phyloP scores from a whole-genome alignment of 2,113 vertebrate species.

The Megaptera novaeangliae region DNA sequence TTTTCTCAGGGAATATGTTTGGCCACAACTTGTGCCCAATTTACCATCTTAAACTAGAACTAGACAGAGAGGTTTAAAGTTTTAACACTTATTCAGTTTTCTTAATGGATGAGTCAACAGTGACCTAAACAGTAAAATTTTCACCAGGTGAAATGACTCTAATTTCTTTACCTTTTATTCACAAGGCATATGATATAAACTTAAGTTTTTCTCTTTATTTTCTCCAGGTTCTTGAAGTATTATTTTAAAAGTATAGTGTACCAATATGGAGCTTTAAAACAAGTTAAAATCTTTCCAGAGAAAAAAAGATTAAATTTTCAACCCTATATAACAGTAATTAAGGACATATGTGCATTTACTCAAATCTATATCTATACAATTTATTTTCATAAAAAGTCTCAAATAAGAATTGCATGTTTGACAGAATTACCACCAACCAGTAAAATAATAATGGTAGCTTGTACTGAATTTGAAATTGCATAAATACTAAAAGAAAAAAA shows the following conservation, averaged over 20 bases:
- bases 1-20: neutral
- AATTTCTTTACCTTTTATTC: neutral
- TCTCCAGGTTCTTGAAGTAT: neutral
- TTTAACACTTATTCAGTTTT: neutral
- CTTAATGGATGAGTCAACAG: neutral
- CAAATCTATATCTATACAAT: neutral
- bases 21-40: neutral
- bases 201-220: neutral
- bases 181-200: neutral
- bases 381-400: slow-evolving; percentile 7
- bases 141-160: neutral
- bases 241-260: neutral
- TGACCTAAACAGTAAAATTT: neutral
- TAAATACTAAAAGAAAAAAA: neutral
- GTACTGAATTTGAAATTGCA: neutral
- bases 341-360: neutral
- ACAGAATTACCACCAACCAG: neutral
- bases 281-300: neutral
- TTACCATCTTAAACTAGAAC: neutral
- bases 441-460: neutral
- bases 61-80: neutral
- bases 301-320: neutral
- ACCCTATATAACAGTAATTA: neutral
- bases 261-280: neutral
- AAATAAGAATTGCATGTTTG: neutral